These are phyloP conservation scores for Meleagris gallopavo DNA, from an alignment of 2,113 vertebrate genomes.

Conservation along the genomic window DNA sequence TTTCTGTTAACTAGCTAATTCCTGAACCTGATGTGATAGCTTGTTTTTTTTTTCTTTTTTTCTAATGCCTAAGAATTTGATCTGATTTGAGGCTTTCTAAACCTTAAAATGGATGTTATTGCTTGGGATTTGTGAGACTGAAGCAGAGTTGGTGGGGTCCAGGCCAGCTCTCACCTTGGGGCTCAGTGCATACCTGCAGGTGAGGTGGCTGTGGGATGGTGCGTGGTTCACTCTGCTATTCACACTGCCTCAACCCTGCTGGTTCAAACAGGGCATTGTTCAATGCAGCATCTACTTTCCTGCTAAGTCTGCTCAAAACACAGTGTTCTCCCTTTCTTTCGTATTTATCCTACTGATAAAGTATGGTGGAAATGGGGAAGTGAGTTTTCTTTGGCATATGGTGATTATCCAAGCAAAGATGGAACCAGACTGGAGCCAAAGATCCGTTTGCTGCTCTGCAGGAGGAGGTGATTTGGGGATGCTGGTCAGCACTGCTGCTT, in stretches of 20 bases:
- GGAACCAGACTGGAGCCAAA: background rate
- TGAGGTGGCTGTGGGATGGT: background rate
- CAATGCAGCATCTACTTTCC: background rate
- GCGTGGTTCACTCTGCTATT: background rate
- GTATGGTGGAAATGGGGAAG: background rate
- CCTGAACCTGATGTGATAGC: background rate
- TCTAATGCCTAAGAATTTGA: background rate
- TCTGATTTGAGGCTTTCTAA: background rate
- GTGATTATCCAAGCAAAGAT: slow-evolving; percentile 18
- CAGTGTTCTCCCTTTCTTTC: background rate
- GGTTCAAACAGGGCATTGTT: slow-evolving; percentile 38
- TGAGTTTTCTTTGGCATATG: slow-evolving; percentile 29
- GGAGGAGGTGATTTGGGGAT: background rate
- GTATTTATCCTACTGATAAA: slow-evolving; percentile 27
- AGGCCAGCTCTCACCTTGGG: background rate
- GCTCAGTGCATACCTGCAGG: background rate
- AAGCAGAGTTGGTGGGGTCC: background rate
- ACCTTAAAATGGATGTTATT: background rate
- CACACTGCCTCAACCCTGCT: background rate
- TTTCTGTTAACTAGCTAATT: slow-evolving; percentile 19
- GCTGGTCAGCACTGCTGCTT: background rate
- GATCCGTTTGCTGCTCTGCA: background rate
- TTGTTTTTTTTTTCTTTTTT: background rate
- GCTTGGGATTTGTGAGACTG: background rate
- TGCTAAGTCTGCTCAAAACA: slow-evolving; percentile 9